Evolutionary conservation across 1,140 invertebrate genomes (phyloP).

Genomic region (Bombyx mori): ASM3026992v2 NC_085111.1:9260001-9260500

Average conservation of each 20-base stretch:
- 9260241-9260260: neutral
- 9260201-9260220: neutral
- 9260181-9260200: neutral
- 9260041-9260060: too few relatives aligned
- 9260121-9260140: too few relatives aligned
- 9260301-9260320: constrained; percentile 68
- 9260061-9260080: too few relatives aligned
- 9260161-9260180: too few relatives aligned
- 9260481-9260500: too few relatives aligned
- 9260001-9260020: too few relatives aligned
- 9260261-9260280: constrained; percentile 26
- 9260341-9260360: constrained; percentile 51
- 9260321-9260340: constrained; percentile 63
- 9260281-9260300: constrained; percentile 52
- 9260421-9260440: neutral
- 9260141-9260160: too few relatives aligned
- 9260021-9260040: too few relatives aligned
- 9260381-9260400: constrained; percentile 27
- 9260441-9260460: neutral
- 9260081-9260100: too few relatives aligned
- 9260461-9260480: neutral
- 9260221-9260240: neutral
- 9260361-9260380: constrained; percentile 55
- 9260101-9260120: too few relatives aligned
- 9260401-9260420: constrained; percentile 8